Conservation (phyloP, 2,888 invertebrate genomes). For the Nebria salina region DNA sequence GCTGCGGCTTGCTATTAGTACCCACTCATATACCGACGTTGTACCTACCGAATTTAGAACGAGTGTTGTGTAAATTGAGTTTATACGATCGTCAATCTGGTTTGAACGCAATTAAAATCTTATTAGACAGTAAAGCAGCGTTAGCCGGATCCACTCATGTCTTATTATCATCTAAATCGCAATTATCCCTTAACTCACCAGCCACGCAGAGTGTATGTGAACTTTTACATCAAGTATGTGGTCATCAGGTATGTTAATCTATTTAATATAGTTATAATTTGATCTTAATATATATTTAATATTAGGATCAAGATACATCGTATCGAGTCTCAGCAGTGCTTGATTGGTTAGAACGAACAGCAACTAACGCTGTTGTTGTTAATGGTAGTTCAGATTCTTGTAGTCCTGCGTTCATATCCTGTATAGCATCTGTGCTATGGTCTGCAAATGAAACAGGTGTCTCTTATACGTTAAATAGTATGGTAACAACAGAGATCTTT, state of each 20-base stretch:
- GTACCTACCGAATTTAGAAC: constrained; percentile 73
- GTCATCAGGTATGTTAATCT: constrained; percentile 58
- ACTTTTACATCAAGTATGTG: constrained; percentile 82
- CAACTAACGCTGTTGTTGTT: constrained; percentile 62
- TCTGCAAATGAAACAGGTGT: constrained; percentile 72
- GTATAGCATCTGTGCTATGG: constrained; percentile 85
- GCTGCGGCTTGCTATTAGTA: constrained; percentile 77
- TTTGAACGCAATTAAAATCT: constrained; percentile 67
- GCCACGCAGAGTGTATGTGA: constrained; percentile 77
- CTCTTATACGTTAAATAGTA: constrained; percentile 71
- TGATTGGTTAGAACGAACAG: constrained; percentile 75
- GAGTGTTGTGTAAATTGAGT: constrained; percentile 75
- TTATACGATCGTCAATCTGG: constrained; percentile 71
- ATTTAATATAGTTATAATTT: constrained; percentile 3
- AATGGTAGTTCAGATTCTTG: constrained; percentile 57
- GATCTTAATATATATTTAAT: not conserved
- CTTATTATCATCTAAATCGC: constrained; percentile 56
- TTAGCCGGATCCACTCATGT: constrained; percentile 53
- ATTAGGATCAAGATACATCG: constrained; percentile 66
- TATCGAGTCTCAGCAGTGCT: constrained; percentile 75
- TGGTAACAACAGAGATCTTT: constrained; percentile 80
- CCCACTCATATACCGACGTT: constrained; percentile 70
- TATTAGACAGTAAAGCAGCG: constrained; percentile 67
- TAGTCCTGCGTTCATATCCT: constrained; percentile 73
- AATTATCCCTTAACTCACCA: constrained; percentile 58